Evolutionary conservation across 1,140 invertebrate species (phyloP).

Genomic region (Thaumatotibia leucotreta): DNA sequence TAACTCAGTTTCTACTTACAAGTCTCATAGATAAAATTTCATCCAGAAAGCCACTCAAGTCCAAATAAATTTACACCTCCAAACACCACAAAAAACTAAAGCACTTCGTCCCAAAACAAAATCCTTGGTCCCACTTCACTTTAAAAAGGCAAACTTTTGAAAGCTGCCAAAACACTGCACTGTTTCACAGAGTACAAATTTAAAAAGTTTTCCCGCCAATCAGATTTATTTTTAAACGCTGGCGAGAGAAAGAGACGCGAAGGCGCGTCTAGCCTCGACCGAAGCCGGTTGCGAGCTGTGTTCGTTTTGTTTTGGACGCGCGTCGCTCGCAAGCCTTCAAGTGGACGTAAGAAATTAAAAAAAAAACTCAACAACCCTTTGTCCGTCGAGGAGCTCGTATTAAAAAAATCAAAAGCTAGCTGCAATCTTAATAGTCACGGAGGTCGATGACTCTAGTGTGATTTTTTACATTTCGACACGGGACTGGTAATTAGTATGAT

Average conservation of each 20-base stretch:
- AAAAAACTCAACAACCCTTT: not conserved
- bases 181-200: slow-evolving; percentile 16
- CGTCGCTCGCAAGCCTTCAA: slow-evolving; percentile 25
- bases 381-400: not conserved
- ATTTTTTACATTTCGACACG: not conserved
- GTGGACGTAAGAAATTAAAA: not conserved
- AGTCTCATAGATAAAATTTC: not conserved
- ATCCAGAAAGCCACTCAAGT: not conserved
- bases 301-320: slow-evolving; percentile 61
- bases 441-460: not conserved
- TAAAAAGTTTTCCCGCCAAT: slow-evolving; percentile 35
- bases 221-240: slow-evolving; percentile 25
- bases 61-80: not conserved
- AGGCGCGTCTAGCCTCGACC: slow-evolving; percentile 51
- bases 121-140: not conserved
- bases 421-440: not conserved
- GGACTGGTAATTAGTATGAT: not conserved
- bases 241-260: slow-evolving; percentile 13
- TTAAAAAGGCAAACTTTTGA: not conserved
- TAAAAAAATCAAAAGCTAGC: not conserved
- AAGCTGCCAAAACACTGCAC: not conserved
- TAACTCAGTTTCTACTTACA: not conserved
- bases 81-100: not conserved
- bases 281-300: slow-evolving; percentile 65
- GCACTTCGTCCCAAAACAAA: not conserved